Evolutionary conservation across 2,888 invertebrate species (phyloP).

Genomic region (Eurois occulta): DNA sequence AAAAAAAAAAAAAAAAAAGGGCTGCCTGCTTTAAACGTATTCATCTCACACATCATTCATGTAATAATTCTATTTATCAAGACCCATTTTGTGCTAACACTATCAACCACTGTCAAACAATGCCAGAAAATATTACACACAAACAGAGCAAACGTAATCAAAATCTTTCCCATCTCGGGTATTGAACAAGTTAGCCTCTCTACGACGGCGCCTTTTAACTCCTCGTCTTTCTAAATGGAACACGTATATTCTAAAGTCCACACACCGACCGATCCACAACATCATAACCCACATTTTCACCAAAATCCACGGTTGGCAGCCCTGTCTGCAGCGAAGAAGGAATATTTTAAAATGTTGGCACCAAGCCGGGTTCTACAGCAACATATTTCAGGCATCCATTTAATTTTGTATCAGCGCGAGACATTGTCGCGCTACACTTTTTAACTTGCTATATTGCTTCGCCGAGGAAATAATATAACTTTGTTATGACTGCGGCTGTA

Average conservation of each 20-base stretch:
- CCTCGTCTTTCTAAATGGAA: not conserved
- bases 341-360: slow-evolving; percentile 66
- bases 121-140: not conserved
- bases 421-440: slow-evolving; percentile 56
- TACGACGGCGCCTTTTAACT: not conserved
- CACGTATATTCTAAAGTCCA: not conserved
- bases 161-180: no score
- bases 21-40: slow-evolving; percentile 15
- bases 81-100: not conserved
- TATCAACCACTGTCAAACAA: not conserved
- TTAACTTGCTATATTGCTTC: slow-evolving; percentile 62
- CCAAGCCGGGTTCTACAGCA: slow-evolving; percentile 38
- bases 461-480: slow-evolving; percentile 49
- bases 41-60: not conserved
- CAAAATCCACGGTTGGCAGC: slow-evolving; percentile 39
- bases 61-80: not conserved
- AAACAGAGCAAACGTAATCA: not conserved
- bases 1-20: no score
- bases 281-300: slow-evolving; percentile 21
- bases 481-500: slow-evolving; percentile 51
- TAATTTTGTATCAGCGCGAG: slow-evolving; percentile 63
- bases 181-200: not conserved
- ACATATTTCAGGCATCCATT: slow-evolving; percentile 67
- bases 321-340: slow-evolving; percentile 46
- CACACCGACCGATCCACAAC: not conserved